phyloP scores from a whole-genome alignment of 2,888 invertebrate species.

The Tetrapedia diversipes region DNA sequence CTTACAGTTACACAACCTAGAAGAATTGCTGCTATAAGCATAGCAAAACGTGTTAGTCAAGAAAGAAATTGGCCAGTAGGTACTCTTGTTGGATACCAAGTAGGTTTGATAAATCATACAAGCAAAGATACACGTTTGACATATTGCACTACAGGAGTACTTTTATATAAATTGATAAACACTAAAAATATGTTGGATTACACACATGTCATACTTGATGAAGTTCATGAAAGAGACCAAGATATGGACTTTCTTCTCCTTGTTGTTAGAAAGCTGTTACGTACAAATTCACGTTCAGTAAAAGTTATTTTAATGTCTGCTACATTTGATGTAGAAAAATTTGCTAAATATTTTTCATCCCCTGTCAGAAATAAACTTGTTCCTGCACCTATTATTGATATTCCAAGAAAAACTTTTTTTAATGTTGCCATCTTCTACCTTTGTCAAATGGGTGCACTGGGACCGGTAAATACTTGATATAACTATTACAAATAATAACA shows the following conservation, averaged over 20 bases:
- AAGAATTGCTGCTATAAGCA: conserved; percentile 95
- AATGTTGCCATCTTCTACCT: conserved; percentile 87
- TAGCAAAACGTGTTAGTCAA: conserved; percentile 92
- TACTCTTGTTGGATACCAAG: conserved; percentile 94
- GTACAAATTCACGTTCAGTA: conserved; percentile 86
- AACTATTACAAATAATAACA: conserved; percentile 10
- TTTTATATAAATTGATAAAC: conserved; percentile 88
- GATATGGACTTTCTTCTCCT: conserved; percentile 96
- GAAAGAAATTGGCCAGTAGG: conserved; percentile 94
- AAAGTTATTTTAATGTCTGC: conserved; percentile 97
- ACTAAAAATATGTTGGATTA: conserved; percentile 89
- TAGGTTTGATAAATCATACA: conserved; percentile 87
- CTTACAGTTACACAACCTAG: conserved; percentile 93
- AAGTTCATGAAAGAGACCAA: conserved; percentile 95
- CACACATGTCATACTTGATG: conserved; percentile 90
- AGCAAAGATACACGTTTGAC: conserved; percentile 88
- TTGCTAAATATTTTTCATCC: conserved; percentile 82
- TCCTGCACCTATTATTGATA: conserved; percentile 85
- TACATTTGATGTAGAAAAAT: conserved; percentile 89
- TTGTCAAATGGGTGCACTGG: conserved; percentile 80
- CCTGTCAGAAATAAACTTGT: conserved; percentile 78
- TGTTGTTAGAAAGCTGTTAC: conserved; percentile 90
- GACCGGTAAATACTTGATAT: conserved; percentile 66
- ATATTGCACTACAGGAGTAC: conserved; percentile 86
- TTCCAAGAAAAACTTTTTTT: conserved; percentile 84